Evolutionary conservation across 2,888 invertebrate species (phyloP).

Genomic region (Caenorhabditis sulstoni): DNA sequence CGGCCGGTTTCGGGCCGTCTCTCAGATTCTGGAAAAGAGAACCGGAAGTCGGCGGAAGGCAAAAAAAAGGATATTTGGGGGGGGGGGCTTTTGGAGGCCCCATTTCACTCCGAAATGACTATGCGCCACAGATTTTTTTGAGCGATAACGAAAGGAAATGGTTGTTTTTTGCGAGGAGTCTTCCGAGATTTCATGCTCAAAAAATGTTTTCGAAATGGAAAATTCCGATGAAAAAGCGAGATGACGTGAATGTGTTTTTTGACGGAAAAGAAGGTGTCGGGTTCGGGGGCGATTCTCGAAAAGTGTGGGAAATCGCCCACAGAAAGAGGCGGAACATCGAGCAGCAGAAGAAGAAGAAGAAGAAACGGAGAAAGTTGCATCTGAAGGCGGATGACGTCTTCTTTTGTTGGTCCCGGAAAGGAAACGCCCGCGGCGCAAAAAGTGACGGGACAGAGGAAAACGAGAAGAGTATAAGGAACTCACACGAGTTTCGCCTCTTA

Average conservation of each 20-base stretch:
- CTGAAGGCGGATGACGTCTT: not conserved
- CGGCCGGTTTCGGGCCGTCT: conserved; percentile 25
- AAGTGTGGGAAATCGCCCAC: conserved; percentile 29
- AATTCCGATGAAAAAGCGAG: conserved; percentile 10
- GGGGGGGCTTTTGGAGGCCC: not conserved
- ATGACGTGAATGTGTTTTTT: conserved; percentile 17
- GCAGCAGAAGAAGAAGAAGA: conserved; percentile 3
- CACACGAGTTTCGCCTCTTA: no score
- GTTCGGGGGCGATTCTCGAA: conserved; percentile 30
- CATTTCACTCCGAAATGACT: not conserved
- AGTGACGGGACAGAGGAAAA: conserved; percentile 13
- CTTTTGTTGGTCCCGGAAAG: conserved; percentile 8
- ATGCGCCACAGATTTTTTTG: not conserved
- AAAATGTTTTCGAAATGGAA: not conserved
- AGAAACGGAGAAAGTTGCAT: not conserved
- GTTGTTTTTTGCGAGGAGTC: not conserved
- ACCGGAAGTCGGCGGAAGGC: no score
- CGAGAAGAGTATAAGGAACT: not conserved
- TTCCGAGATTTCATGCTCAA: not conserved
- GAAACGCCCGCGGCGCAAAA: conserved; percentile 31
- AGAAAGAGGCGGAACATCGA: conserved; percentile 11
- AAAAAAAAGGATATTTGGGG: not conserved
- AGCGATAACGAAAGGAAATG: not conserved
- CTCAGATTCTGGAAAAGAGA: not conserved
- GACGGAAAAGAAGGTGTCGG: conserved; percentile 16